Conservation (phyloP, 1,140 invertebrate species). For the Papilio dardanus region DNA sequence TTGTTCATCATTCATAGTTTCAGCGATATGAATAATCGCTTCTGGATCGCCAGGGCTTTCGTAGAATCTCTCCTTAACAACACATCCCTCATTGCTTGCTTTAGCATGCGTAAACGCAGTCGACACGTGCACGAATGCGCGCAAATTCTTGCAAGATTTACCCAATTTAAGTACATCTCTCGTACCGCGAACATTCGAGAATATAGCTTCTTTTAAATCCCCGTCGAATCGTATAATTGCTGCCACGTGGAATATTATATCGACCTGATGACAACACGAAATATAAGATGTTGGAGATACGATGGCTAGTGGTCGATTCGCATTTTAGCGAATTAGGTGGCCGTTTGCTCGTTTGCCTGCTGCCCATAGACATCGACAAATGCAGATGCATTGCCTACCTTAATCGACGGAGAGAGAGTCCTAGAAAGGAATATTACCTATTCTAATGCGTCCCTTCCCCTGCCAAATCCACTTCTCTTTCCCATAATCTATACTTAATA, state of each 20-base stretch:
- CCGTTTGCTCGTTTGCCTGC: too few species aligned
- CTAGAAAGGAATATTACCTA: too few species aligned
- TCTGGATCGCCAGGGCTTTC: conserved; percentile 55
- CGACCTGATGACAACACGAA: conserved; percentile 35
- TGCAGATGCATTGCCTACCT: too few species aligned
- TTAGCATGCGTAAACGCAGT: conserved; percentile 82
- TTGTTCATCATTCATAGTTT: conserved; percentile 81
- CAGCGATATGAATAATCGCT: conserved; percentile 46
- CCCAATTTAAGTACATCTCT: conserved; percentile 82
- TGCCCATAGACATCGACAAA: too few species aligned
- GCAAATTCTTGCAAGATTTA: conserved; percentile 40
- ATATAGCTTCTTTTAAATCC: conserved; percentile 84
- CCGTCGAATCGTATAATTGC: conserved; percentile 86
- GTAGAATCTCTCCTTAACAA: conserved; percentile 76
- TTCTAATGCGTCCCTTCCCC: too few species aligned
- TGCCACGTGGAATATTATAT: conserved; percentile 44
- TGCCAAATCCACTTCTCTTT: too few species aligned
- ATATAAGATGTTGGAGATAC: too few species aligned
- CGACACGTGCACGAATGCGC: conserved; percentile 79
- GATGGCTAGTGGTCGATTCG: too few species aligned
- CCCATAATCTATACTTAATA: too few species aligned
- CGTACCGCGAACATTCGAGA: conserved; percentile 84
- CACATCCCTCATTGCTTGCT: conserved; percentile 51
- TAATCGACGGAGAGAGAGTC: too few species aligned
- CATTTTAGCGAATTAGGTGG: too few species aligned